Evolutionary conservation across 2,797 vertebrate genomes (phyloP).

Genomic region (Pristis pectinata): DNA sequence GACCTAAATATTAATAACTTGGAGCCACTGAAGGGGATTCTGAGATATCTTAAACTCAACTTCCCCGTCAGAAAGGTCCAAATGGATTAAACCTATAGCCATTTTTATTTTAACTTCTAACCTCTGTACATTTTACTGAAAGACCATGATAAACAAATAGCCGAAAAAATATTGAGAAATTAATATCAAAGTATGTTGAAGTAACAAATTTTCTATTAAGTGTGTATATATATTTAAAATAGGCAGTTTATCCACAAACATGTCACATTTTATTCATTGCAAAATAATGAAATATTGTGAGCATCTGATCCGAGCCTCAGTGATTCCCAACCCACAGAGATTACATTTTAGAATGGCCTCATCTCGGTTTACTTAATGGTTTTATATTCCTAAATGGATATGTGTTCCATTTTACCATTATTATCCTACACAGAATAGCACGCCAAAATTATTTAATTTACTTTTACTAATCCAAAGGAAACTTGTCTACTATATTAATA

Average conservation of each 20-base stretch:
- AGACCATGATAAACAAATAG: background rate
- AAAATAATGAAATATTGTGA: background rate
- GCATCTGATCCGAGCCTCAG: background rate
- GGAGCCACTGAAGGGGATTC: background rate
- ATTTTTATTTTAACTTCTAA: background rate
- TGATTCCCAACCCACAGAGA: background rate
- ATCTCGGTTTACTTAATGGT: background rate
- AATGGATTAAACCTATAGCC: background rate
- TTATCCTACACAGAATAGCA: too few relatives aligned
- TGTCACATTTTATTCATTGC: background rate
- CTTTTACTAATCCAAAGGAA: background rate
- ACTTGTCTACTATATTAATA: background rate
- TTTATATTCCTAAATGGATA: background rate
- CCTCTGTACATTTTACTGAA: background rate
- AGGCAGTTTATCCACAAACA: background rate
- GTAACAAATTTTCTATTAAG: background rate
- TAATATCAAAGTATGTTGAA: background rate
- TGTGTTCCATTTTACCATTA: background rate
- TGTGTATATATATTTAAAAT: background rate
- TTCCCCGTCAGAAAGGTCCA: conserved; percentile 8
- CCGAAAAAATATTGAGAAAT: background rate
- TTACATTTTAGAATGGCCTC: background rate
- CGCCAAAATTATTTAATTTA: background rate
- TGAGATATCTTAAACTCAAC: background rate
- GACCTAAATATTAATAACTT: background rate